Evolutionary conservation across 2,888 invertebrate species (phyloP), one percentile per base, ranked within the genome.

Genomic region (Andricus quercusramuli): DNA sequence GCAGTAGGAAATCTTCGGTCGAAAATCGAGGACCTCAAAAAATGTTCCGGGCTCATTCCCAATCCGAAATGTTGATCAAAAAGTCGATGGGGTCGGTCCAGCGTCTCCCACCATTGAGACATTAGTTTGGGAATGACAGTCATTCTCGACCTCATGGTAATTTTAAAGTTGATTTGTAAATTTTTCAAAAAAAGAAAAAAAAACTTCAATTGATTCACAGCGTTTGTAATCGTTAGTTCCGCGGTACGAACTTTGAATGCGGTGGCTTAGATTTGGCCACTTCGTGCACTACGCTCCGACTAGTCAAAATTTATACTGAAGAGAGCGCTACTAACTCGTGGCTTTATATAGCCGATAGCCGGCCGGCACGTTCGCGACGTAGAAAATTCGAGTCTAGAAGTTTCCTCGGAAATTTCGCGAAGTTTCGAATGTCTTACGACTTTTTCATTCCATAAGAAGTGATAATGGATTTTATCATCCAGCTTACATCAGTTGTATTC

Each of bases 71-170:
- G 79, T 29, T 84, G 84, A 22, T 84, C 83, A 37, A 84, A 25
- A 65, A 84, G 79, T 29, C 84, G 76, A 65, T 84, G 84, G 20
- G 96, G 96, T 80, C 96, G 94, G 1, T 93, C 91, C 41, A 93
- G 82, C 25, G 92, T 91, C 76, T 93, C 93, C 93, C 93, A 93
- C 93, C 93, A 93, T 82, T 93, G 90, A 11, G 93, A 92, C 86
- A 93, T 93, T 29, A 93, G n/a, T 85, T 93, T 84, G 59, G 93
- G 93, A 22, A 93, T 88, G 82, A 93, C 83, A 64, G 93, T 92
- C 93, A 93, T 93, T 82, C 81, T 86, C 68, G 79, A 77, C 70
- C 70, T 79, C 56, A 25, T 76, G 20, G 15, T 66, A 13, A 20
- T 44, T 44, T 2, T 2, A 29, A 29, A 20, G 2, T n/a, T 20